These are phyloP conservation scores for Nebria salina DNA, from an alignment of 2,888 invertebrate species.

Conservation along the genomic window DNA sequence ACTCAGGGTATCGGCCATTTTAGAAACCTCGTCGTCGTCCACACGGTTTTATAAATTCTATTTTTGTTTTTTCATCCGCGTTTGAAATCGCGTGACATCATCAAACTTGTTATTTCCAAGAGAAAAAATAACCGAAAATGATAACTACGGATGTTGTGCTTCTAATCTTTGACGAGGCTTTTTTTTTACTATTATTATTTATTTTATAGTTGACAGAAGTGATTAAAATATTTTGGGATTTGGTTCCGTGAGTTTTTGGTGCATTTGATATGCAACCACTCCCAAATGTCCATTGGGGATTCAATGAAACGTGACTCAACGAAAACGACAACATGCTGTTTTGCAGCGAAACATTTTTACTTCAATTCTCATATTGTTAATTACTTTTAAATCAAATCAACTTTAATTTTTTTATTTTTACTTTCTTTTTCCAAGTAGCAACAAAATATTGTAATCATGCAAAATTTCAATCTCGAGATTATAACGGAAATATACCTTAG, in stretches of 20 bases:
- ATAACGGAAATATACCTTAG: too few species aligned
- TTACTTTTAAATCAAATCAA: too few species aligned
- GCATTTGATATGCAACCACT: too few species aligned
- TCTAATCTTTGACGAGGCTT: not conserved
- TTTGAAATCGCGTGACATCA: constrained; percentile 1
- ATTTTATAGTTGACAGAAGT: not conserved
- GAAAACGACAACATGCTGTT: too few species aligned
- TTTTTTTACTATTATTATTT: not conserved
- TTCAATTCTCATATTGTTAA: too few species aligned
- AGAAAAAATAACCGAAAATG: not conserved
- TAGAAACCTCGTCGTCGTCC: constrained; percentile 28
- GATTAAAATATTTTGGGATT: not conserved
- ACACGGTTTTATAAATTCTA: not conserved
- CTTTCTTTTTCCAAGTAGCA: too few species aligned
- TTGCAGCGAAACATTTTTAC: too few species aligned
- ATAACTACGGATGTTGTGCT: not conserved
- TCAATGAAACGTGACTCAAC: too few species aligned
- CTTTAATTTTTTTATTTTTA: too few species aligned
- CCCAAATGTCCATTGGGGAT: too few species aligned
- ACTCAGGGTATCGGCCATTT: constrained; percentile 26
- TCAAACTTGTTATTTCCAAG: constrained; percentile 1
- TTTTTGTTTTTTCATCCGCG: not conserved
- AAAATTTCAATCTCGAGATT: too few species aligned
- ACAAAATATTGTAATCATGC: too few species aligned
- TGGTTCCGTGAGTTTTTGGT: not conserved